Percentiles rank a stretch among this genome's conserved stretches.
These are phyloP conservation scores for Agrochola lychnidis DNA, from an alignment of 2,888 invertebrate species.

Conservation along the genomic window DNA sequence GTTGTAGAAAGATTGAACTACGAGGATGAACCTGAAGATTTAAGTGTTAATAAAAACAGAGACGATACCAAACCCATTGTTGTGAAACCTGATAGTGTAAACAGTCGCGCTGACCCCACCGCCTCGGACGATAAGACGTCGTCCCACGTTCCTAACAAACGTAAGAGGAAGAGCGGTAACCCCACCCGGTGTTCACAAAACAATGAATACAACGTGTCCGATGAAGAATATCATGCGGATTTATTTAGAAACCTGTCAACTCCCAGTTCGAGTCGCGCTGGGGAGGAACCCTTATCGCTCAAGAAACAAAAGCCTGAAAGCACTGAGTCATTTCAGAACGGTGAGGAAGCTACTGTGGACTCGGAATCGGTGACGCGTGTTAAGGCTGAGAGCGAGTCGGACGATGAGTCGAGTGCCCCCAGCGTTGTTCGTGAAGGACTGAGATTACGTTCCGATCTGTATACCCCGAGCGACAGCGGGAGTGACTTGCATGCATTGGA, in stretches of 20 bases:
- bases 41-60: slow-evolving; percentile 92
- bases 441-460: slow-evolving; percentile 85
- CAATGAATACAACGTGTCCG: slow-evolving; percentile 87
- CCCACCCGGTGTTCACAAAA: slow-evolving; percentile 94
- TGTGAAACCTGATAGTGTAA: slow-evolving; percentile 76
- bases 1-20: slow-evolving; percentile 82
- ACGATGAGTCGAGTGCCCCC: slow-evolving; percentile 87
- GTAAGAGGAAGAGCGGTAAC: slow-evolving; percentile 95
- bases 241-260: slow-evolving; percentile 86
- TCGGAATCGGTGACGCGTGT: slow-evolving; percentile 84
- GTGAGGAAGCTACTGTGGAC: slow-evolving; percentile 84
- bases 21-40: slow-evolving; percentile 92
- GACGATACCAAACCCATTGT: slow-evolving; percentile 90
- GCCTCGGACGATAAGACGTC: slow-evolving; percentile 86
- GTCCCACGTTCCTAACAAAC: slow-evolving; percentile 91
- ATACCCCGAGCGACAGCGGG: slow-evolving; percentile 89
- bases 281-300: slow-evolving; percentile 86
- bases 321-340: slow-evolving; percentile 87
- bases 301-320: slow-evolving; percentile 88
- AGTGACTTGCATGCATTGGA: slow-evolving; percentile 89
- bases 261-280: slow-evolving; percentile 82
- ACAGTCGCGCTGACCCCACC: slow-evolving; percentile 80
- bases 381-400: slow-evolving; percentile 89
- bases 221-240: slow-evolving; percentile 87
- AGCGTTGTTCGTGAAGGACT: slow-evolving; percentile 88